phyloP scores from a whole-genome alignment of 2,797 vertebrate genomes.

The Odontamblyopus lacepedii region DNA sequence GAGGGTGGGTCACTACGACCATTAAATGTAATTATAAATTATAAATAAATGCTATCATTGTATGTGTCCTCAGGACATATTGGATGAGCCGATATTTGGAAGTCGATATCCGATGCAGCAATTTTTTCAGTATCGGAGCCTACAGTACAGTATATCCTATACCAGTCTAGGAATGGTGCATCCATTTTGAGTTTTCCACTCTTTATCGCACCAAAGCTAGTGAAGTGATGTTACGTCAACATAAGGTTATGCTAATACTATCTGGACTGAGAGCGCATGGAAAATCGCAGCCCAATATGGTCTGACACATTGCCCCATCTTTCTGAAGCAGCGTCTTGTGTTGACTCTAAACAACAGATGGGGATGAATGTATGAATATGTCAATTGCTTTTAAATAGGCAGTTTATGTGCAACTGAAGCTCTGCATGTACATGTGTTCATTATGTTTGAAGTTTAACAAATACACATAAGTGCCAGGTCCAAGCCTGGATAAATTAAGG shows the following conservation, averaged over 20 bases:
- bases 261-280: conserved; percentile 53
- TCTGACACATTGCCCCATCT: conserved; percentile 54
- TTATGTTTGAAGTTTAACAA: not conserved
- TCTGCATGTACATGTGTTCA: conserved; percentile 11
- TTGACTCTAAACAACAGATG: conserved; percentile 75
- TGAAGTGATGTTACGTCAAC: not conserved
- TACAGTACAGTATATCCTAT: no score
- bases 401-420: conserved; percentile 28
- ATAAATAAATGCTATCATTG: no score
- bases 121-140: no score
- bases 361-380: conserved; percentile 76
- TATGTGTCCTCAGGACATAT: no score
- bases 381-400: conserved; percentile 59
- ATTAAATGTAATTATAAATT: no score
- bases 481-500: not conserved
- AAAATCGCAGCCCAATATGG: conserved; percentile 27
- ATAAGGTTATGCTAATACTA: conserved; percentile 40
- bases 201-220: conserved; percentile 20
- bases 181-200: no score
- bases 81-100: no score
- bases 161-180: no score
- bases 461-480: not conserved
- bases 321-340: conserved; percentile 58
- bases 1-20: no score
- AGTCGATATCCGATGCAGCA: no score